Evolutionary conservation across 2,113 vertebrate genomes (phyloP).

Genomic region (Aythya baeri): DNA sequence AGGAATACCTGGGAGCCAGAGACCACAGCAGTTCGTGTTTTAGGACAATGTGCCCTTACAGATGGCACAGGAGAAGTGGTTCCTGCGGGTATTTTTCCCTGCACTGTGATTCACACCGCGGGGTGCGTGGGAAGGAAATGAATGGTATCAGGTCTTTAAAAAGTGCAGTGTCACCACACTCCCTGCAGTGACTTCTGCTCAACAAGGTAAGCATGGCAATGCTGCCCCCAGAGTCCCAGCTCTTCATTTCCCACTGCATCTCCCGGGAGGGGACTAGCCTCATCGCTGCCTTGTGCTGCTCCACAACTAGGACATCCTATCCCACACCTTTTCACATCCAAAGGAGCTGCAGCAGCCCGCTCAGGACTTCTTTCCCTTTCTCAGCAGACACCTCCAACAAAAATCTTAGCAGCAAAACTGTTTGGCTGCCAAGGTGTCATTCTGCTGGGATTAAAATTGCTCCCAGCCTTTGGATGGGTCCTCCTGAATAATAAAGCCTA

Average conservation of each 20-base stretch:
- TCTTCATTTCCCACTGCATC: background rate
- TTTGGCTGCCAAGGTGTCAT: background rate
- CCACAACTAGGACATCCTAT: background rate
- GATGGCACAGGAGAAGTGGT: background rate
- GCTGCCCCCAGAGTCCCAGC: background rate
- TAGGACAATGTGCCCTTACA: background rate
- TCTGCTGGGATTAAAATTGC: background rate
- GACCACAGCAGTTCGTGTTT: background rate
- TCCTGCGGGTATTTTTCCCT: background rate
- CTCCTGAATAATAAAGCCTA: background rate
- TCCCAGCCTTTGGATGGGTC: background rate
- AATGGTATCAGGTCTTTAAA: background rate
- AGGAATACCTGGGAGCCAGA: background rate
- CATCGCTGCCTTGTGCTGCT: background rate
- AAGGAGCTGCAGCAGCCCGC: background rate
- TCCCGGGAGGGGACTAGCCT: background rate
- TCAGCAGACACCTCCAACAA: background rate
- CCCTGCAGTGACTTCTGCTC: background rate
- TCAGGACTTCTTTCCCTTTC: background rate
- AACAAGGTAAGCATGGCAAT: fast-evolving
- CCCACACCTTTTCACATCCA: background rate
- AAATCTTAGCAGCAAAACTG: background rate
- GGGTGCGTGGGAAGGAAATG: background rate
- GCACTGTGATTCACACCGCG: background rate
- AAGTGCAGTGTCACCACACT: fast-evolving